Evolutionary conservation across 2,113 vertebrate species (phyloP).

Genomic region (Bambusicola thoracicus): DNA sequence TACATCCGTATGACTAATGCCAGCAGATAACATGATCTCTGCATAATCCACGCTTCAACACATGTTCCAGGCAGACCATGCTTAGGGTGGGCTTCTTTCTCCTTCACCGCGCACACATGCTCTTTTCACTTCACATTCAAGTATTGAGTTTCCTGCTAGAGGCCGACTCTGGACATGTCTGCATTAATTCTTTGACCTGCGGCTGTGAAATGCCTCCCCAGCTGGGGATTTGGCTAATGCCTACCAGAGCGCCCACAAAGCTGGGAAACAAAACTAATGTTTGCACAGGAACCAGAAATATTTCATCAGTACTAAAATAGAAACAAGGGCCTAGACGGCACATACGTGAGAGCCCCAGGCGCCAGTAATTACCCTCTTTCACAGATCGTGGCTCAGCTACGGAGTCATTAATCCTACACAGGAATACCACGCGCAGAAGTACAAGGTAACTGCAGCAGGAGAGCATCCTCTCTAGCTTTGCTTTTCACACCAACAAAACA

Average conservation of each 20-base stretch:
- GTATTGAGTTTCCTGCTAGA: background rate
- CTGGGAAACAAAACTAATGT: background rate
- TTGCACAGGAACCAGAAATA: background rate
- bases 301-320: background rate
- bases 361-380: background rate
- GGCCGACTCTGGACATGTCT: background rate
- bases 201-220: background rate
- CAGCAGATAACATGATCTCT: background rate
- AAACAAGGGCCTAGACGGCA: background rate
- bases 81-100: background rate
- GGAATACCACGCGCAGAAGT: background rate
- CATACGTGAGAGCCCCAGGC: rapidly evolving
- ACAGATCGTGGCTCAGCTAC: slow-evolving; percentile 31
- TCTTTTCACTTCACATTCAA: background rate
- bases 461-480: background rate
- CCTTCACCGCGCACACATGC: background rate
- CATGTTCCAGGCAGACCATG: background rate
- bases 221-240: background rate
- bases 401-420: slow-evolving; percentile 34
- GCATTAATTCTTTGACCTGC: background rate
- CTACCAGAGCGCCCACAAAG: background rate
- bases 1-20: background rate
- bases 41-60: background rate
- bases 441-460: rapidly evolving
- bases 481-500: background rate